A percentile compares a stretch with the other conserved stretches of the same genome.
These are phyloP conservation scores for Sturmia bella DNA, from an alignment of 2,888 invertebrate species.

Conservation along the genomic window DNA sequence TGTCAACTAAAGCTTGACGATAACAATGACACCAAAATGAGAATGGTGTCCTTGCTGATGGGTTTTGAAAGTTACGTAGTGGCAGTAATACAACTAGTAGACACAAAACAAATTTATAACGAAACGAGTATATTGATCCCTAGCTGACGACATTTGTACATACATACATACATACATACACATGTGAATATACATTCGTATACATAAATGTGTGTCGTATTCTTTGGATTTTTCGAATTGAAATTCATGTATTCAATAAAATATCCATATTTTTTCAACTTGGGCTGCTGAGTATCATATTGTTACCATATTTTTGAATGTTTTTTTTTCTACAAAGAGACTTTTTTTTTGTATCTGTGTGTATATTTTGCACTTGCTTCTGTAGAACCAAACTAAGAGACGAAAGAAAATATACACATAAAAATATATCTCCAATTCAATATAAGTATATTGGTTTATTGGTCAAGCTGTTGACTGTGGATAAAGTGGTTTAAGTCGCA, in stretches of 20 bases:
- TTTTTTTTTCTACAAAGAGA: slow-evolving; percentile 26
- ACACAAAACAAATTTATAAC: slow-evolving; percentile 54
- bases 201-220: not conserved
- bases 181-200: not conserved
- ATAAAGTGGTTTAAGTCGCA: slow-evolving; percentile 69
- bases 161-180: not conserved
- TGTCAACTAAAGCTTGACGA: slow-evolving; percentile 66
- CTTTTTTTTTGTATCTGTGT: slow-evolving; percentile 10
- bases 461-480: slow-evolving; percentile 69
- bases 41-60: slow-evolving; percentile 44
- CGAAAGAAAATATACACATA: not conserved
- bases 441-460: slow-evolving; percentile 65
- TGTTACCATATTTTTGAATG: slow-evolving; percentile 61
- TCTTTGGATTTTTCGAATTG: slow-evolving; percentile 40
- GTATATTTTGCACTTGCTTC: not conserved
- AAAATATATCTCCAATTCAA: slow-evolving; percentile 39
- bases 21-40: slow-evolving; percentile 59
- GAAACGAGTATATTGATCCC: slow-evolving; percentile 57
- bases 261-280: slow-evolving; percentile 43
- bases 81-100: slow-evolving; percentile 50
- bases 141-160: slow-evolving; percentile 19
- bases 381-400: slow-evolving; percentile 26
- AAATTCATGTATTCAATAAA: slow-evolving; percentile 64
- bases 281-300: slow-evolving; percentile 54
- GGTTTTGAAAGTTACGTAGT: slow-evolving; percentile 34